A percentile compares a stretch with the other conserved stretches of the same genome.
Evolutionary conservation across 1,140 invertebrate genomes (phyloP).

Genomic region (Bradysia coprophila): DNA sequence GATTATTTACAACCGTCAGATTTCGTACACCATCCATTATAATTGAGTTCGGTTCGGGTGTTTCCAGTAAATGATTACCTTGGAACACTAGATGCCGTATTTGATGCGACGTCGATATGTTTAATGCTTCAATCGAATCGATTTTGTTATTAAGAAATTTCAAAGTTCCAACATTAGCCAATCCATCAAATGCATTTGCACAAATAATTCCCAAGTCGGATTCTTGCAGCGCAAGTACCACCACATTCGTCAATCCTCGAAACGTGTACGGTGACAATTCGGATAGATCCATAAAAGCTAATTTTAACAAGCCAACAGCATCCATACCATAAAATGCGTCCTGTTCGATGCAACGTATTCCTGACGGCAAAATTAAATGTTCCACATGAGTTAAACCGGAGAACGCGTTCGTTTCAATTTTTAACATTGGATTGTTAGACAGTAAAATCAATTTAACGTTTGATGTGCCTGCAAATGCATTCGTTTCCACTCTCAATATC

Average conservation of each 20-base stretch:
- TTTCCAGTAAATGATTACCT: constrained; percentile 63
- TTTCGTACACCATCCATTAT: constrained; percentile 42
- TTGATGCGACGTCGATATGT: constrained; percentile 41
- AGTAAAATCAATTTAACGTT: constrained; percentile 56
- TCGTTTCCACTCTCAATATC: constrained; percentile 55
- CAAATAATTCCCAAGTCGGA: constrained; percentile 57
- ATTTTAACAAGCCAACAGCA: constrained; percentile 51
- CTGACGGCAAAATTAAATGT: constrained; percentile 53
- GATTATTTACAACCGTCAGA: constrained; percentile 49
- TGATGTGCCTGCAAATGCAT: constrained; percentile 64
- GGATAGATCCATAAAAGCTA: constrained; percentile 63
- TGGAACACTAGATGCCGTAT: constrained; percentile 49
- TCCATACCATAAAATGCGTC: constrained; percentile 66
- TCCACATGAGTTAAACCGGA: constrained; percentile 61
- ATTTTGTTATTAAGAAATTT: constrained; percentile 70
- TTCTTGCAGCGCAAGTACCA: constrained; percentile 52
- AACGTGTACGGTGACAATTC: constrained; percentile 50
- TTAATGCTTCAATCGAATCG: constrained; percentile 52
- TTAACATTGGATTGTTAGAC: constrained; percentile 55
- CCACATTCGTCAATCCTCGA: constrained; percentile 50
- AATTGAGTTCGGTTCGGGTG: constrained; percentile 42
- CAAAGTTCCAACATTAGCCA: constrained; percentile 42
- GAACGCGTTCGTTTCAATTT: constrained; percentile 55
- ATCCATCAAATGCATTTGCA: constrained; percentile 48
- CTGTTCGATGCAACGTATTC: constrained; percentile 49